phyloP scores from a whole-genome alignment of 2,888 invertebrate genomes.

The Cistogaster globosa region DNA sequence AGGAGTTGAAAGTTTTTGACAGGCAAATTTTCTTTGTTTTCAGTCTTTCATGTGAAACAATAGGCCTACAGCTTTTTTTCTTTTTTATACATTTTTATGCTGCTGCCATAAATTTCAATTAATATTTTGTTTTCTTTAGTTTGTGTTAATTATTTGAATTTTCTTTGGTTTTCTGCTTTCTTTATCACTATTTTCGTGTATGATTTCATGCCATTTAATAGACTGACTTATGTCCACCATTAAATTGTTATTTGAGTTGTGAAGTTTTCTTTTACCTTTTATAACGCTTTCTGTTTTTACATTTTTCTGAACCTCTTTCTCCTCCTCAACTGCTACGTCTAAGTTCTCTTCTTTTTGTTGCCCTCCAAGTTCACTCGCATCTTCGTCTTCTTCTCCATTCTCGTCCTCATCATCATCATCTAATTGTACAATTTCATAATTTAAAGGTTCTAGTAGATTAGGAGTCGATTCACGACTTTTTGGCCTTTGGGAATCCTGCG shows the following conservation, averaged over 20 bases:
- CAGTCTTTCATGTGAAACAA: slow-evolving; percentile 43
- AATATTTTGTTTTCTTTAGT: slow-evolving; percentile 64
- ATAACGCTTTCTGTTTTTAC: background rate
- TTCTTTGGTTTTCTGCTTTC: slow-evolving; percentile 52
- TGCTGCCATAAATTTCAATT: background rate
- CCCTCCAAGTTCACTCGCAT: background rate
- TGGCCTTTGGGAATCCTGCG: background rate
- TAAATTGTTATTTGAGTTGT: slow-evolving; percentile 25
- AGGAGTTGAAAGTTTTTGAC: slow-evolving; percentile 8
- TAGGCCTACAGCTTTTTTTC: background rate
- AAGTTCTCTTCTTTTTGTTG: slow-evolving; percentile 6
- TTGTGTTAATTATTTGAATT: slow-evolving; percentile 36
- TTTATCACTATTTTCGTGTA: slow-evolving; percentile 58
- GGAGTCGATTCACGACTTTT: slow-evolving; percentile 38
- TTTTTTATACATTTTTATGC: background rate
- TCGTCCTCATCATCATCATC: slow-evolving; percentile 45
- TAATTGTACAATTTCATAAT: slow-evolving; percentile 61
- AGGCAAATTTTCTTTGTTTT: slow-evolving; percentile 22
- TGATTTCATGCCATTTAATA: slow-evolving; percentile 64
- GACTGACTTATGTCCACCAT: slow-evolving; percentile 63
- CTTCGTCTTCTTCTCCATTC: slow-evolving; percentile 20
- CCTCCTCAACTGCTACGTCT: background rate
- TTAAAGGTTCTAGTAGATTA: slow-evolving; percentile 57
- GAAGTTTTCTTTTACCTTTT: slow-evolving; percentile 37
- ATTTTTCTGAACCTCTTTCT: background rate